These are phyloP conservation scores for Dendrophyllia cribrosa DNA, from an alignment of 64 coral and sea anemone species.

Conservation along the genomic window DNA sequence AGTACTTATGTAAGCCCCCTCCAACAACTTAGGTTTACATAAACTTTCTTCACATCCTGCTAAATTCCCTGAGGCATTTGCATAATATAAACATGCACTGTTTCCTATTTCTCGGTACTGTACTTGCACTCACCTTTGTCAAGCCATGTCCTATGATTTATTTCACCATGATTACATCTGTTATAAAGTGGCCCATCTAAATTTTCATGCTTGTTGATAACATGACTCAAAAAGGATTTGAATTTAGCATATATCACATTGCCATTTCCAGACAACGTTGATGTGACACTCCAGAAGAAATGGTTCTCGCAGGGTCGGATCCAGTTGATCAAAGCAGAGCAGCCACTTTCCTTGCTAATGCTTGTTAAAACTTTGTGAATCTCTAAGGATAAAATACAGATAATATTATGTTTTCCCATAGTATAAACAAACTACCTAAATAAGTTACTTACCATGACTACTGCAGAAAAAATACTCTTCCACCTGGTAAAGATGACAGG, in stretches of 20 bases:
- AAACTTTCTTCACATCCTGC: too few relatives aligned
- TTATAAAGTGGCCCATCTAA: conserved; percentile 64
- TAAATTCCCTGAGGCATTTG: too few relatives aligned
- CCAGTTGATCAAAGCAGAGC: conserved; percentile 34
- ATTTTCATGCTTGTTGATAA: conserved; percentile 63
- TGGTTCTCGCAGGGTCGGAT: conserved; percentile 75
- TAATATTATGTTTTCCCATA: too few relatives aligned
- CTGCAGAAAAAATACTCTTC: too few relatives aligned
- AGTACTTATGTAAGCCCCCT: too few relatives aligned
- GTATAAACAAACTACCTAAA: too few relatives aligned
- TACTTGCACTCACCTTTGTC: too few relatives aligned
- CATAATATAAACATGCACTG: too few relatives aligned
- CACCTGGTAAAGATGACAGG: too few relatives aligned
- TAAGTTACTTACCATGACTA: too few relatives aligned
- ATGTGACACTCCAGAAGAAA: conserved; percentile 71
- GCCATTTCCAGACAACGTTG: conserved; percentile 73
- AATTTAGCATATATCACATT: conserved; percentile 76
- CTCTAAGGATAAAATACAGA: conserved; percentile 21
- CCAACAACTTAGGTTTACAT: too few relatives aligned
- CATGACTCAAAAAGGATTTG: conserved; percentile 57
- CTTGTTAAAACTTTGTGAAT: conserved; percentile 61
- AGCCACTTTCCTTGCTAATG: conserved; percentile 49
- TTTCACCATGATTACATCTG: conserved; percentile 69
- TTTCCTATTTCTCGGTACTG: too few relatives aligned
- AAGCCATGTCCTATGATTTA: conserved; percentile 56